These are phyloP conservation scores for Lasioglossum morio DNA, from an alignment of 2,888 invertebrate genomes.

Conservation along the genomic window DNA sequence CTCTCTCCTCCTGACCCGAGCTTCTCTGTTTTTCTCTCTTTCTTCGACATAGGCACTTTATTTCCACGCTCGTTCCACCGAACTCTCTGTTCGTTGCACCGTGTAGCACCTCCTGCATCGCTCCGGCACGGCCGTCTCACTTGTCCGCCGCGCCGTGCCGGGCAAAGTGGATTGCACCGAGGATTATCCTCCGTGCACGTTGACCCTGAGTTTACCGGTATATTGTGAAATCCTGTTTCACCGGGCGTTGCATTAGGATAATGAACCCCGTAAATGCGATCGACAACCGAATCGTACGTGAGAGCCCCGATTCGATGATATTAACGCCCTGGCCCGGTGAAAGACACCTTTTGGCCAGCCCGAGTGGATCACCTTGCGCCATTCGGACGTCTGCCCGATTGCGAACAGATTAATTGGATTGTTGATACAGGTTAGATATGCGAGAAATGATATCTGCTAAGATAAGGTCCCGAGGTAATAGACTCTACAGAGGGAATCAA, in stretches of 20 bases:
- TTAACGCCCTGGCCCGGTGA: constrained; percentile 13
- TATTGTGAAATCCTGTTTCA: constrained; percentile 70
- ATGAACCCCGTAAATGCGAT: constrained; percentile 66
- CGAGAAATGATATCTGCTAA: neutral
- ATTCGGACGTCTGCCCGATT: neutral
- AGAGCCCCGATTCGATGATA: constrained; percentile 46
- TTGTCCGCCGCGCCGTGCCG: constrained; percentile 31
- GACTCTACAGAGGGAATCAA: neutral
- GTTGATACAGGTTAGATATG: neutral
- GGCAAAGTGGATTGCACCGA: constrained; percentile 68
- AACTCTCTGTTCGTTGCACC: constrained; percentile 24
- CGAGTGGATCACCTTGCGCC: constrained; percentile 3
- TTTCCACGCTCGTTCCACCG: constrained; percentile 31
- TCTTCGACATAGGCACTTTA: constrained; percentile 18
- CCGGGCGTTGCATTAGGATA: constrained; percentile 71
- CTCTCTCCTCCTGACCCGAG: neutral
- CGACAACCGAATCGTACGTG: constrained; percentile 44
- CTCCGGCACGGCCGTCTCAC: constrained; percentile 31
- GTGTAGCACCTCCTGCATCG: constrained; percentile 19
- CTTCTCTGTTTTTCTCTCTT: constrained; percentile 19
- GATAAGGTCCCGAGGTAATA: neutral
- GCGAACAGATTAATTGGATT: neutral
- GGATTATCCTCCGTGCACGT: constrained; percentile 67
- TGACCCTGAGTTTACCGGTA: constrained; percentile 66
- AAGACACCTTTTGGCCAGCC: constrained; percentile 26